Base-by-base conservation (phyloP, 2,113 vertebrate species). In the Sylvia atricapilla region DNA sequence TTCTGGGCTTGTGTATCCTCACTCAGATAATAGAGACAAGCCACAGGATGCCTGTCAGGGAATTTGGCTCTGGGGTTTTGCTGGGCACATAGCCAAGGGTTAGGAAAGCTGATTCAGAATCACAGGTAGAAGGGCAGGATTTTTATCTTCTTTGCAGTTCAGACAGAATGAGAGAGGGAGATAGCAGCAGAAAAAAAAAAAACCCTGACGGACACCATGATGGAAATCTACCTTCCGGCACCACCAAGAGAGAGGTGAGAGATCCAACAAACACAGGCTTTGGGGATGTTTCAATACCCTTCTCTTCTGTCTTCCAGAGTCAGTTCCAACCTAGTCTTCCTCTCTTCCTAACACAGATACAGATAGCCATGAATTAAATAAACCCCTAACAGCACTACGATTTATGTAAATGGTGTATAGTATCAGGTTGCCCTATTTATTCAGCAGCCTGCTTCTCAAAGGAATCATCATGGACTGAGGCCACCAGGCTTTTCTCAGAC, bases 1-100 rank as follows among this genome's bases (percentile, higher is more conserved):
- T 94, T 87, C 70, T 60, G 55, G 47, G 46, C 39, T 73, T 85
- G 27, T 12, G 33, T 62, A 73, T 88, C 78, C 82, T 85, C 69
- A 68, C 69, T 74, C 70, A 91, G 78, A 43, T 83, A 87, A 95
- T 8, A 87, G 46, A 93, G 53, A 84, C 70, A 96, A 94, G 88
- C 80, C 31, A 94, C 67, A 79, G 66, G 52, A 69, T 82, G 41
- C 89, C 60, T 87, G 76, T 58, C 53, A 59, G 43, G 53, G 64
- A 94, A 53, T 82, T 84, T 92, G 78, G 70, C 77, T 90, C 55
- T 39, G 46, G 27, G 43, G 22, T 70, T 96, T 94, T 66, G 58
- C 77, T 1, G 8, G 89, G 86, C 68, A 50, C 16, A 5, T 12
- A 59, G 88, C 86, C 89, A 93, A 50, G 47, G 41, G 56, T 90